A percentile compares a stretch with the other conserved stretches of the same genome.
phyloP scores from a whole-genome alignment of 2,888 invertebrate species.

The Synanthedon andrenaeformis region DNA sequence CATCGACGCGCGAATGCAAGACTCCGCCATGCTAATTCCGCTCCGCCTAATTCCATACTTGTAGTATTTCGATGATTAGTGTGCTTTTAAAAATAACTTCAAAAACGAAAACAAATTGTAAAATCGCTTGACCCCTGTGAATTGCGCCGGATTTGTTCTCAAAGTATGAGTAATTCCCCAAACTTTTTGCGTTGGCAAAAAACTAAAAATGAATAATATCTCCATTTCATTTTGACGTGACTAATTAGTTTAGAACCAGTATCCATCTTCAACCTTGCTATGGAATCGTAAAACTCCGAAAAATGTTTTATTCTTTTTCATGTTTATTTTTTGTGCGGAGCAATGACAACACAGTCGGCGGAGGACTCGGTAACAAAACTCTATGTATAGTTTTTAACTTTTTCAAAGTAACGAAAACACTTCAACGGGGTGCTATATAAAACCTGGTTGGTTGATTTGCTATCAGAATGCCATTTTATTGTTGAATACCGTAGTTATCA shows the following conservation, averaged over 20 bases:
- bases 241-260: slow-evolving; percentile 42
- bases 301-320: slow-evolving; percentile 3
- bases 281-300: slow-evolving; percentile 21
- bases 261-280: slow-evolving; percentile 35
- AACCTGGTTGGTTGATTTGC: no score
- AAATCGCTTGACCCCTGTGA: neutral
- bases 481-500: no score
- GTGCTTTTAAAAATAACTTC: slow-evolving; percentile 4
- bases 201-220: slow-evolving; percentile 39
- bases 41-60: no score
- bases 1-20: no score
- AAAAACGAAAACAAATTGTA: neutral
- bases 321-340: neutral
- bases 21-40: no score
- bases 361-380: no score
- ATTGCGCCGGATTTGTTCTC: neutral
- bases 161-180: neutral
- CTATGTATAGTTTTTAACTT: no score
- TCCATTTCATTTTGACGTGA: slow-evolving; percentile 49
- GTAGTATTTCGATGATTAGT: no score
- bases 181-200: slow-evolving; percentile 7
- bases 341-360: neutral
- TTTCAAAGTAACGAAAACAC: no score
- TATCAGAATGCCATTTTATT: no score
- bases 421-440: no score